A percentile compares a stretch with the other conserved stretches of the same genome.
Evolutionary conservation across 2,113 vertebrate genomes (phyloP).

Genomic region (Paradisaea rubra): DNA sequence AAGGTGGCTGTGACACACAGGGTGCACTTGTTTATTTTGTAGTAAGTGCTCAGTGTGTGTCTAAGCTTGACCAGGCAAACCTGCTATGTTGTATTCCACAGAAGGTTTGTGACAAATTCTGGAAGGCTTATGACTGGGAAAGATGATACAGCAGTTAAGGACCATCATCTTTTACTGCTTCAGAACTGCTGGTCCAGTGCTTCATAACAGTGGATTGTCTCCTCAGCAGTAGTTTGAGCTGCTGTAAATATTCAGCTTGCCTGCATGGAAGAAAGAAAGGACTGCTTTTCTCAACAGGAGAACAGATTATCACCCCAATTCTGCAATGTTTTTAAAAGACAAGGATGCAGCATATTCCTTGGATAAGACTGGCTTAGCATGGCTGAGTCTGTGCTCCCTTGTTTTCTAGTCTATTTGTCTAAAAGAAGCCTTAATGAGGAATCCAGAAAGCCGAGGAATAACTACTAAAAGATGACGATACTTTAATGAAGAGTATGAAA

Average conservation of each 20-base stretch:
- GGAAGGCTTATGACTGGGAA: not conserved
- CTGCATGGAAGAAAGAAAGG: not conserved
- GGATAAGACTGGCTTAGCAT: not conserved
- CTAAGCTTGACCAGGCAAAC: not conserved
- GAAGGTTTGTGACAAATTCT: not conserved
- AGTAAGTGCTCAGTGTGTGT: not conserved
- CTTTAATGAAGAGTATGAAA: not conserved
- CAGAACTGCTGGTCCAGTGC: not conserved
- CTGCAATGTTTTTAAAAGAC: not conserved
- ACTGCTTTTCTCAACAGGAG: not conserved
- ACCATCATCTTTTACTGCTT: not conserved
- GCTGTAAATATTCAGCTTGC: not conserved
- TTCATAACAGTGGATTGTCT: not conserved
- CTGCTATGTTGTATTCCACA: not conserved
- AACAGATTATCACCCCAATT: not conserved
- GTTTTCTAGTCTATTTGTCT: not conserved
- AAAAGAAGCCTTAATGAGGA: not conserved
- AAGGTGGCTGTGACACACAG: not conserved
- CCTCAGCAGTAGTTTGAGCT: not conserved
- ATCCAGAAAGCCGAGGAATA: not conserved
- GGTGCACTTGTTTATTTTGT: not conserved
- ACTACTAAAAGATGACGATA: not conserved
- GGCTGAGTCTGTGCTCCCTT: not conserved
- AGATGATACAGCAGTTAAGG: not conserved
- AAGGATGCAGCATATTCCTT: not conserved